Evolutionary conservation across 2,113 vertebrate species (phyloP), one percentile per base, ranked within the genome.

Genomic region (Ramphastos sulfuratus): DNA sequence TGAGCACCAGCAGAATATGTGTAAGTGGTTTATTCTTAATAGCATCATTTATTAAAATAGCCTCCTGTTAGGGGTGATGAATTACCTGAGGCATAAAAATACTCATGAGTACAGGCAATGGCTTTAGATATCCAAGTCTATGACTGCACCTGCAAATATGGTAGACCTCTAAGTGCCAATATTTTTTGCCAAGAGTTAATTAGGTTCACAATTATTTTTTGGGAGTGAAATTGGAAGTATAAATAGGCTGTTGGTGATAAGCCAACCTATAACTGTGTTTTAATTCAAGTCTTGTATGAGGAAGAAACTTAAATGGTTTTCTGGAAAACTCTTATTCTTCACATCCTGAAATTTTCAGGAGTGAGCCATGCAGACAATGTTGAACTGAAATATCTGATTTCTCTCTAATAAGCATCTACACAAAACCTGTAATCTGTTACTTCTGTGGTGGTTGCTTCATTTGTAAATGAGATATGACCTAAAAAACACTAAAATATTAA

Each of bases 161-260:
- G 95, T 44, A 86, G 76, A 91, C 87, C 79, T 92, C 61, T 92
- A 90, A 95, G 82, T 91, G 76, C 91, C 90, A 94, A 33, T 94
- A 90, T 93, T 87, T 94, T 96, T 96, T 94, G 94, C 94, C 95
- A 95, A 72, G 79, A 86, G 89, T 94, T 96, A 96, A 95, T 96
- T 96, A 94, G 73, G 61, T 91, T 90, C 89, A 91, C 77, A 91
- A 91, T 95, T 96, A 96, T 94, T 94, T 94, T 96, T 93, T 91
- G 78, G 89, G 90, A 90, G 61, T 69, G 84, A 95, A 96, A 96
- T 58, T 92, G 79, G 42, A 91, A 92, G 65, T 82, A 93, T 93
- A 91, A 96, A 96, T 90, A 91, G 76, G 59, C 73, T 75, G 65
- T 81, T 95, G 91, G 65, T 96, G 80, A 85, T 91, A 83, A 84